A percentile compares a stretch with the other conserved stretches of the same genome.
These are phyloP conservation scores for Tribolium castaneum DNA, from an alignment of 1,140 invertebrate genomes.

Conservation along the genomic window DNA sequence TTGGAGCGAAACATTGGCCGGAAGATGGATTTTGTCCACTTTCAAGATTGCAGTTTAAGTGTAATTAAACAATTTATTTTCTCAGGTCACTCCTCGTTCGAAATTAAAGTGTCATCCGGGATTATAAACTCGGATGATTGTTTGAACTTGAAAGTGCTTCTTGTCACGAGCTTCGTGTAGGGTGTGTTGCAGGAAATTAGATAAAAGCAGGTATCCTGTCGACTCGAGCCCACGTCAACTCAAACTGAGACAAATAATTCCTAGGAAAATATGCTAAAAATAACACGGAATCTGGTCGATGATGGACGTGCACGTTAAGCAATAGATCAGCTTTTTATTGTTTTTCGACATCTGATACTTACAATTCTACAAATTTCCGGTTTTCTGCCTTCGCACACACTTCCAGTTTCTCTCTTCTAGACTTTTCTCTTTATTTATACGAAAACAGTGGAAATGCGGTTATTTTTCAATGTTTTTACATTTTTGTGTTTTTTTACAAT, in stretches of 20 bases:
- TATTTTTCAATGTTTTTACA: too few relatives aligned
- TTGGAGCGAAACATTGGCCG: neutral
- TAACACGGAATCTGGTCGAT: neutral
- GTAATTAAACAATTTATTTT: conserved; percentile 20
- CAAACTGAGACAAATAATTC: conserved; percentile 29
- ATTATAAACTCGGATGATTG: conserved; percentile 22
- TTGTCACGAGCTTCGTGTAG: conserved; percentile 25
- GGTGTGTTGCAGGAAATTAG: conserved; percentile 34
- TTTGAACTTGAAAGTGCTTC: conserved; percentile 25
- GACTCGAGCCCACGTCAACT: conserved; percentile 13
- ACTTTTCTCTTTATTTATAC: too few relatives aligned
- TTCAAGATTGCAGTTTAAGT: neutral
- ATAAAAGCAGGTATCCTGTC: conserved; percentile 25
- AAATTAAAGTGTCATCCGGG: conserved; percentile 20
- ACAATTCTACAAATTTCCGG: neutral
- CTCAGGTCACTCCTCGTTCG: neutral
- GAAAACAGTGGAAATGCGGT: too few relatives aligned
- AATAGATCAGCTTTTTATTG: conserved; percentile 7
- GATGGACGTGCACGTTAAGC: conserved; percentile 21
- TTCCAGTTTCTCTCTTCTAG: neutral
- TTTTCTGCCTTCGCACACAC: neutral
- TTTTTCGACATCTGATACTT: conserved; percentile 7
- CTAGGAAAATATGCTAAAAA: conserved; percentile 23
- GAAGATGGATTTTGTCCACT: neutral
- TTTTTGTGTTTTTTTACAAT: too few relatives aligned